Evolutionary conservation across 2,888 invertebrate species (phyloP).

Genomic region (Pimpla rufipes): DNA sequence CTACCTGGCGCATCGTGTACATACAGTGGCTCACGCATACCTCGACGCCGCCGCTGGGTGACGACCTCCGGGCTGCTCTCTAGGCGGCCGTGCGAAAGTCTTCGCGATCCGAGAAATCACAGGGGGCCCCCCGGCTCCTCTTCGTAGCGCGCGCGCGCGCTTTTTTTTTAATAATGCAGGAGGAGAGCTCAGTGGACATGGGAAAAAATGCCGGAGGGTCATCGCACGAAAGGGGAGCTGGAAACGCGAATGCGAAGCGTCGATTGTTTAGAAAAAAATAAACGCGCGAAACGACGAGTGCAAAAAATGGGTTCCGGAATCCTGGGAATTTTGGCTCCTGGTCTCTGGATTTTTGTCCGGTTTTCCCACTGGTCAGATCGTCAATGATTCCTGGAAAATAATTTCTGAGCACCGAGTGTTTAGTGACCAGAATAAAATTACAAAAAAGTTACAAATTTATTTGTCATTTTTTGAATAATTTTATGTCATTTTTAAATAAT

Average conservation of each 20-base stretch:
- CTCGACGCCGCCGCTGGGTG: constrained; percentile 62
- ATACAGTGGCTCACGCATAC: too few relatives aligned
- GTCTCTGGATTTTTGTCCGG: not conserved
- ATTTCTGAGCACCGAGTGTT: too few relatives aligned
- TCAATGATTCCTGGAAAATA: too few relatives aligned
- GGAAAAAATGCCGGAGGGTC: constrained; percentile 80
- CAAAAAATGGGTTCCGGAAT: not conserved
- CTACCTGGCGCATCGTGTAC: too few relatives aligned
- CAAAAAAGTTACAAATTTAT: too few relatives aligned
- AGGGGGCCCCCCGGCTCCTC: constrained; percentile 48
- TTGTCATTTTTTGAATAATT: too few relatives aligned
- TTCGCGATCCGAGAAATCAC: constrained; percentile 62
- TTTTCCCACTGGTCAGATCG: not conserved
- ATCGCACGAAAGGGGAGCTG: constrained; percentile 52
- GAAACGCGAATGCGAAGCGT: constrained; percentile 29
- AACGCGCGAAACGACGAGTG: not conserved
- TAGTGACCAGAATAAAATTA: too few relatives aligned
- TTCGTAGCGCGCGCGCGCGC: too few relatives aligned
- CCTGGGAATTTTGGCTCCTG: not conserved
- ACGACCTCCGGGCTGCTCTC: constrained; percentile 62
- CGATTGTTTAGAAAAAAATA: constrained; percentile 48
- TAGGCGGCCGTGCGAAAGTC: constrained; percentile 81
- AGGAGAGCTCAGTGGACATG: constrained; percentile 83
- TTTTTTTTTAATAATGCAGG: constrained; percentile 82
- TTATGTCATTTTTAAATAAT: too few relatives aligned